phyloP scores from a whole-genome alignment of 2,797 vertebrate genomes.

The Nannoperca australis region DNA sequence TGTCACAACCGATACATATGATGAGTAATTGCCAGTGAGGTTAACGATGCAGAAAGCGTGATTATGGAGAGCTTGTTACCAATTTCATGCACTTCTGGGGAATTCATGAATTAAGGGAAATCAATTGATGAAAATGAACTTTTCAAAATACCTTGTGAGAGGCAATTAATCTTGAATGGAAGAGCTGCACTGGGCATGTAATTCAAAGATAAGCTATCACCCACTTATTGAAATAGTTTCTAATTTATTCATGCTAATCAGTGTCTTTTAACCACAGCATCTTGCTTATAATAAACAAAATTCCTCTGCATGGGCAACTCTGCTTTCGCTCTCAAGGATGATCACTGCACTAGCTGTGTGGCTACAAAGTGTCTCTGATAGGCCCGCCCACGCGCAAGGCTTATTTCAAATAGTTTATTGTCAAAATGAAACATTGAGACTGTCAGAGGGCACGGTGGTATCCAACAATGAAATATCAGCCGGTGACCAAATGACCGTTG shows the following conservation, averaged over 20 bases:
- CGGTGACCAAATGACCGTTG: slow-evolving; percentile 59
- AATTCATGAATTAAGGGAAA: slow-evolving; percentile 77
- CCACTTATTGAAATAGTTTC: slow-evolving; percentile 72
- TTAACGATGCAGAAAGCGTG: slow-evolving; percentile 76
- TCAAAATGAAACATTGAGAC: slow-evolving; percentile 44
- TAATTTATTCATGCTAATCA: slow-evolving; percentile 83
- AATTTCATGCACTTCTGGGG: slow-evolving; percentile 75
- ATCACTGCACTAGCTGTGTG: slow-evolving; percentile 61
- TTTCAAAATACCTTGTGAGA: slow-evolving; percentile 79
- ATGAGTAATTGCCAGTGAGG: slow-evolving; percentile 72
- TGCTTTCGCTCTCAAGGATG: slow-evolving; percentile 48
- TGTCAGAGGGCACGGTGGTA: slow-evolving; percentile 35
- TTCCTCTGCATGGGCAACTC: slow-evolving; percentile 52
- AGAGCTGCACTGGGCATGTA: slow-evolving; percentile 75
- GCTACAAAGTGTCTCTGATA: slow-evolving; percentile 58
- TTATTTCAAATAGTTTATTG: slow-evolving; percentile 54
- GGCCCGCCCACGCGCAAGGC: slow-evolving; percentile 11
- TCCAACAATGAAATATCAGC: slow-evolving; percentile 59
- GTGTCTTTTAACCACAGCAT: slow-evolving; percentile 70
- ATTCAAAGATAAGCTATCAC: slow-evolving; percentile 82
- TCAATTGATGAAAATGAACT: slow-evolving; percentile 82
- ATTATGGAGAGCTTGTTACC: slow-evolving; percentile 74
- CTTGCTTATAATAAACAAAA: slow-evolving; percentile 76
- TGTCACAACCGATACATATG: slow-evolving; percentile 72
- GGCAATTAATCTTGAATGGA: slow-evolving; percentile 80